These are phyloP conservation scores for Stomatorhinus walkeri DNA, from an alignment of 2,797 vertebrate species.

Conservation along the genomic window DNA sequence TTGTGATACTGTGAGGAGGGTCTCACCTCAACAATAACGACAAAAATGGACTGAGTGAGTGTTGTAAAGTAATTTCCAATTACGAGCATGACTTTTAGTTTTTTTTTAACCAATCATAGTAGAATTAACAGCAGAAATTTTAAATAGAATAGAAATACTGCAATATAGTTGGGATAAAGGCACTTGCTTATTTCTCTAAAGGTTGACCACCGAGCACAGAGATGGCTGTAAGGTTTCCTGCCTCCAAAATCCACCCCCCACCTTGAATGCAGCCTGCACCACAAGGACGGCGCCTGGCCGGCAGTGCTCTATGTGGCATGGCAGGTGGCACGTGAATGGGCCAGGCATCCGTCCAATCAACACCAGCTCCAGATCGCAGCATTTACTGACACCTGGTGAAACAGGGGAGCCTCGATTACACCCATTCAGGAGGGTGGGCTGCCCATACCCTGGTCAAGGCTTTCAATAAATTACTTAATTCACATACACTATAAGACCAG, in stretches of 20 bases:
- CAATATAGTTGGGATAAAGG: not conserved
- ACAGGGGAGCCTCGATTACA: not conserved
- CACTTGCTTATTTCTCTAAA: not conserved
- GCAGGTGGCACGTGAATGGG: conserved; percentile 51
- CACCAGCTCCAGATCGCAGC: conserved; percentile 64
- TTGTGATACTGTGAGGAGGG: not conserved
- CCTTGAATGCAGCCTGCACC: conserved; percentile 81
- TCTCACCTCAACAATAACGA: not conserved
- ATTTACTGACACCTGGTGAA: conserved; percentile 60
- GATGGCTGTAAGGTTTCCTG: not conserved
- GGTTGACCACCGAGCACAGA: not conserved
- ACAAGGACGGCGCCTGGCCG: conserved; percentile 58
- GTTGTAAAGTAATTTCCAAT: not conserved
- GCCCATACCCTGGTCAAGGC: not conserved
- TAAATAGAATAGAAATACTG: not conserved
- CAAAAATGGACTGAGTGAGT: not conserved
- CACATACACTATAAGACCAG: not conserved
- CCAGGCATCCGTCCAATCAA: conserved; percentile 69
- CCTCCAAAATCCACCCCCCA: conserved; percentile 33
- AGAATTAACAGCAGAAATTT: not conserved
- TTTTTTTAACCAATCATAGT: not conserved
- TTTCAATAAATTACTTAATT: not conserved
- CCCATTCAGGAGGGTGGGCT: not conserved
- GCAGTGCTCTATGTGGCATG: conserved; percentile 62
- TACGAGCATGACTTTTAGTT: not conserved